A percentile compares a stretch with the other conserved stretches of the same genome.
Evolutionary conservation across 1,140 invertebrate genomes (phyloP).

Genomic region (Meloidogyne chitwoodi): DNA sequence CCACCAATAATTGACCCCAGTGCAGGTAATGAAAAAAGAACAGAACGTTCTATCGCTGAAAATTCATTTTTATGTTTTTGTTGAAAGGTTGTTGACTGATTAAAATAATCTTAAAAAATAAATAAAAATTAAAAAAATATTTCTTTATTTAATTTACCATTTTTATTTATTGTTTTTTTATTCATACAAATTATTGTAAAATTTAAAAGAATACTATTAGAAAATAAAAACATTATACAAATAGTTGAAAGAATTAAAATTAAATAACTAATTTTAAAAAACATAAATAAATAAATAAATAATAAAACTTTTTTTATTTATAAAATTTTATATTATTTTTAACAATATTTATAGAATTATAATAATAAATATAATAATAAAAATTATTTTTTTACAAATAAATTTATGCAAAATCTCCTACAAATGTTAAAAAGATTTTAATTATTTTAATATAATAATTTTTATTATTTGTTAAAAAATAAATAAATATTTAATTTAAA

Average conservation of each 20-base stretch:
- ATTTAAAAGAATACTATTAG: background rate
- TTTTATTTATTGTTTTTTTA: background rate
- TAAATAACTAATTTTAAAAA: background rate
- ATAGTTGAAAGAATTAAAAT: background rate
- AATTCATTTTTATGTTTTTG: background rate
- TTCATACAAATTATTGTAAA: background rate
- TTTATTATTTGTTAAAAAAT: no score
- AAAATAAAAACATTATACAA: background rate
- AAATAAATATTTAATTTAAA: no score
- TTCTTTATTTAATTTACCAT: background rate
- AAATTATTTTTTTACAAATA: no score
- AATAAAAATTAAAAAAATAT: background rate
- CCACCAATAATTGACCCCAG: background rate
- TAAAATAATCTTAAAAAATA: background rate
- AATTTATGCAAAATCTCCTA: no score
- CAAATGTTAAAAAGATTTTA: no score
- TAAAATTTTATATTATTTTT: no score
- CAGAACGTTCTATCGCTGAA: background rate
- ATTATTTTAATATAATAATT: no score
- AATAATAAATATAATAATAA: no score
- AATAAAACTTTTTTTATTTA: no score
- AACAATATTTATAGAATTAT: no score
- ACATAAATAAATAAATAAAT: background rate
- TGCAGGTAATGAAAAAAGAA: background rate
- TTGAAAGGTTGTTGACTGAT: background rate